A percentile compares a stretch with the other conserved stretches of the same genome.
Evolutionary conservation across 2,113 vertebrate species (phyloP).

Genomic region (Trichomycterus rosablanca): DNA sequence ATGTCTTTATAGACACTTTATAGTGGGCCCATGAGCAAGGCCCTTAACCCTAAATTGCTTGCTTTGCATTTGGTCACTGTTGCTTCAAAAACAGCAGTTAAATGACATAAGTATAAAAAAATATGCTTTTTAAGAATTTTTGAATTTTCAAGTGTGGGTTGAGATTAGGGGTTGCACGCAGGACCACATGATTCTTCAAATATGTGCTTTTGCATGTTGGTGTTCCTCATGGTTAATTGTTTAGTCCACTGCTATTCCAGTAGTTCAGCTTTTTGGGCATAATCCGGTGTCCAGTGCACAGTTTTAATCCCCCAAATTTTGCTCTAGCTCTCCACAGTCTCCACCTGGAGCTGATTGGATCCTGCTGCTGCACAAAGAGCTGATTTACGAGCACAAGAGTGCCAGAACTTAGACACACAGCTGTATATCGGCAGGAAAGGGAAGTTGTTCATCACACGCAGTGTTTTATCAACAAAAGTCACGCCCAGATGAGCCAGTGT

Average conservation of each 20-base stretch:
- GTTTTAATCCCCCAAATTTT: slow-evolving; percentile 79
- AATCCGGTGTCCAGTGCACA: slow-evolving; percentile 81
- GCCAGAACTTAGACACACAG: slow-evolving; percentile 77
- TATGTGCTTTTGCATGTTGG: slow-evolving; percentile 1
- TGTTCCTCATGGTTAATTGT: slow-evolving; percentile 25
- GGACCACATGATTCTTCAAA: too few relatives aligned
- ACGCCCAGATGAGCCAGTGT: slow-evolving; percentile 58
- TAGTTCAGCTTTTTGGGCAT: slow-evolving; percentile 1
- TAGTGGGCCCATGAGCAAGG: too few relatives aligned
- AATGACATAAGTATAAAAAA: too few relatives aligned
- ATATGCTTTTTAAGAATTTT: too few relatives aligned
- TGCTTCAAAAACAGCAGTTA: too few relatives aligned
- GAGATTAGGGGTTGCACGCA: too few relatives aligned
- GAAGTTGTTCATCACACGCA: slow-evolving; percentile 96
- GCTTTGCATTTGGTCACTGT: too few relatives aligned
- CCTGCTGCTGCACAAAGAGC: slow-evolving; percentile 91
- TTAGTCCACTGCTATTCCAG: slow-evolving; percentile 22
- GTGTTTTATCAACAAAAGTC: slow-evolving; percentile 84
- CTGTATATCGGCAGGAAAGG: slow-evolving; percentile 92
- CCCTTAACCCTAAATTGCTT: too few relatives aligned
- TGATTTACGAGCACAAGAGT: slow-evolving; percentile 88
- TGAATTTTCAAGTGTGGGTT: too few relatives aligned
- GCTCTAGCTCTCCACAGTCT: slow-evolving; percentile 68
- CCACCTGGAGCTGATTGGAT: slow-evolving; percentile 96
- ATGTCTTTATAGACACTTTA: too few relatives aligned